Evolutionary conservation across 2,888 invertebrate species (phyloP).

Genomic region (Lochmaea capreae): DNA sequence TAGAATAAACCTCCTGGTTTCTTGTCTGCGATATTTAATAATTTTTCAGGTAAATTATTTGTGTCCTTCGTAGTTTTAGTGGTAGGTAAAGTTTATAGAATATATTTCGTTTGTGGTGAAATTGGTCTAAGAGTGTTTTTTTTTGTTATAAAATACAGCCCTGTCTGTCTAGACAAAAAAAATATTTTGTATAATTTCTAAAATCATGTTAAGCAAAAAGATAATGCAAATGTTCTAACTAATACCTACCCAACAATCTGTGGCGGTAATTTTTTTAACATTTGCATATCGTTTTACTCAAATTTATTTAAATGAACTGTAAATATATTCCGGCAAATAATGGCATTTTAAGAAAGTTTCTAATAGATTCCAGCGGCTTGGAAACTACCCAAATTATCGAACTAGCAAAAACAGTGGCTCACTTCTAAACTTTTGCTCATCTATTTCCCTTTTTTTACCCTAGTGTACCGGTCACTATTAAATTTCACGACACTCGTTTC

Average conservation of each 20-base stretch:
- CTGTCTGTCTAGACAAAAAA: conserved; percentile 17
- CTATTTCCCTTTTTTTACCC: not conserved
- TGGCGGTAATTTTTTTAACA: conserved; percentile 27
- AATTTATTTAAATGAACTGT: conserved; percentile 51
- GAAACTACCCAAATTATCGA: conserved; percentile 44
- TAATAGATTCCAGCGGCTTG: conserved; percentile 37
- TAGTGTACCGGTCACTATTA: no score
- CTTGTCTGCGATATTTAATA: no score
- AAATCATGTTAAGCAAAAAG: conserved; percentile 16
- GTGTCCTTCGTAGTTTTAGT: no score
- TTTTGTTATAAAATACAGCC: not conserved
- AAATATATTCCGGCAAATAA: conserved; percentile 47
- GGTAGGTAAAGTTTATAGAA: no score
- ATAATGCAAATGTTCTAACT: conserved; percentile 21
- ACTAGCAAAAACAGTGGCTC: conserved; percentile 7
- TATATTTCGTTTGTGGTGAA: no score
- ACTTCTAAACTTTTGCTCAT: not conserved
- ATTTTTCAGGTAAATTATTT: no score
- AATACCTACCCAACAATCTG: conserved; percentile 29
- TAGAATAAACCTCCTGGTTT: no score
- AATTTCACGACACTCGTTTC: no score
- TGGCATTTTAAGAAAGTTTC: conserved; percentile 43
- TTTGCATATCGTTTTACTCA: conserved; percentile 48
- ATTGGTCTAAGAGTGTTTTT: no score
- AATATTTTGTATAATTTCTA: not conserved